phyloP scores from a whole-genome alignment of 2,113 vertebrate species.

The Calidris pugnax region DNA sequence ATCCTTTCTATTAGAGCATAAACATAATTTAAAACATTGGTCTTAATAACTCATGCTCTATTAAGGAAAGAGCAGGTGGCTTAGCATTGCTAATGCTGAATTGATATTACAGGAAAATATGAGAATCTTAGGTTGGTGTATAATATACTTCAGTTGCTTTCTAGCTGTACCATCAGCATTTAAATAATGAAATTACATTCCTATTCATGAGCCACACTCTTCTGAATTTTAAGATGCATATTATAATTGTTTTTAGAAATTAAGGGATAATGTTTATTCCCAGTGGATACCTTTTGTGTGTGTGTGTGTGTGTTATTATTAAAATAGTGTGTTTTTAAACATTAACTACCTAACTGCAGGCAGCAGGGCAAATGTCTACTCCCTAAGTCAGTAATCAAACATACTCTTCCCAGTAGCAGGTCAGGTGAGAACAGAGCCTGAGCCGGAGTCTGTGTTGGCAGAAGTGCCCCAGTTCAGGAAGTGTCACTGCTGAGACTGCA shows the following conservation, averaged over 20 bases:
- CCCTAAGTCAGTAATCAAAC: background rate
- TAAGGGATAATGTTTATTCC: constrained; percentile 24
- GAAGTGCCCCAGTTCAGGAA: background rate
- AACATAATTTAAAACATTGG: constrained; percentile 57
- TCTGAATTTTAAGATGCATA: constrained; percentile 44
- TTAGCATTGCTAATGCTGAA: constrained; percentile 3
- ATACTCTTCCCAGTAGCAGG: background rate
- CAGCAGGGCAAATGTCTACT: background rate
- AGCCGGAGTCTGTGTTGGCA: background rate
- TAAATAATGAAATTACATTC: constrained; percentile 59
- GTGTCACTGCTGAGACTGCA: background rate
- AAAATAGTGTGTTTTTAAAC: background rate
- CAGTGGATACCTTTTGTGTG: background rate
- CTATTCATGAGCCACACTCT: constrained; percentile 39
- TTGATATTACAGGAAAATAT: constrained; percentile 34
- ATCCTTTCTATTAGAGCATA: constrained; percentile 57
- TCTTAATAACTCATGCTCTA: constrained; percentile 49
- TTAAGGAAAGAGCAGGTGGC: constrained; percentile 53
- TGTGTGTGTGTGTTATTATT: background rate
- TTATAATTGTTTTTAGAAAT: constrained; percentile 60
- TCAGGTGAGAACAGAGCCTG: background rate
- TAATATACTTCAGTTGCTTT: constrained; percentile 44
- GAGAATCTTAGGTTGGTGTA: background rate
- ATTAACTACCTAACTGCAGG: background rate
- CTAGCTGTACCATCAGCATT: constrained; percentile 32